phyloP scores from a whole-genome alignment of 2,888 invertebrate species.

The Tachystola acroxantha region DNA sequence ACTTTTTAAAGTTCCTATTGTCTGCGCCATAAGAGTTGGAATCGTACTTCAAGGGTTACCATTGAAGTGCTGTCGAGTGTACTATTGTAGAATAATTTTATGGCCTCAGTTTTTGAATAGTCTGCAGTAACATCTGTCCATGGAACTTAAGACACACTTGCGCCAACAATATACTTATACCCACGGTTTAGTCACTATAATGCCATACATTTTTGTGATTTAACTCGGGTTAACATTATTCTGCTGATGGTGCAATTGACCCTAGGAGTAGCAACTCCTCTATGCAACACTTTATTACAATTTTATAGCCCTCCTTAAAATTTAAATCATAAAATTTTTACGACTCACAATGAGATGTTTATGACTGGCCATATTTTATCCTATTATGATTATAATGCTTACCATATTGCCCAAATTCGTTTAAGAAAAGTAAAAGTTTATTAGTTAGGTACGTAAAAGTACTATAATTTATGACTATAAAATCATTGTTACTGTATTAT shows the following conservation, averaged over 20 bases:
- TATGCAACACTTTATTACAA: slow-evolving; percentile 45
- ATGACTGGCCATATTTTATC: slow-evolving; percentile 51
- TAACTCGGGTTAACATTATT: no score
- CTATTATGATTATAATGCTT: slow-evolving; percentile 44
- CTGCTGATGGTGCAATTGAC: no score
- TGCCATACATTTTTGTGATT: no score
- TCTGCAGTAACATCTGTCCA: slow-evolving; percentile 19
- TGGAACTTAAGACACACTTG: no score
- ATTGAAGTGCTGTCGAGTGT: no score
- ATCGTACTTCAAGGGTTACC: no score
- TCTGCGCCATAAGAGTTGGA: no score
- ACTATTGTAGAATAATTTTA: background rate
- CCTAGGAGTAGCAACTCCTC: slow-evolving; percentile 23
- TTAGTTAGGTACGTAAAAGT: slow-evolving; percentile 10
- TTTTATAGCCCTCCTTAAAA: slow-evolving; percentile 51
- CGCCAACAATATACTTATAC: no score
- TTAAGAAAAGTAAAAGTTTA: slow-evolving; percentile 20
- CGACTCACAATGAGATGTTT: slow-evolving; percentile 50
- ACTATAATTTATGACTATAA: no score
- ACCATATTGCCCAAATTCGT: slow-evolving; percentile 29
- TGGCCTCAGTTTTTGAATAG: background rate
- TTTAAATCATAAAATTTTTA: slow-evolving; percentile 50
- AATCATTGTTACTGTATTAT: no score
- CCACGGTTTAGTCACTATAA: no score
- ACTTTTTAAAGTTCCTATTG: no score